These are phyloP conservation scores for Mythimna ferrago DNA, from an alignment of 2,888 invertebrate species.

Conservation along the genomic window DNA sequence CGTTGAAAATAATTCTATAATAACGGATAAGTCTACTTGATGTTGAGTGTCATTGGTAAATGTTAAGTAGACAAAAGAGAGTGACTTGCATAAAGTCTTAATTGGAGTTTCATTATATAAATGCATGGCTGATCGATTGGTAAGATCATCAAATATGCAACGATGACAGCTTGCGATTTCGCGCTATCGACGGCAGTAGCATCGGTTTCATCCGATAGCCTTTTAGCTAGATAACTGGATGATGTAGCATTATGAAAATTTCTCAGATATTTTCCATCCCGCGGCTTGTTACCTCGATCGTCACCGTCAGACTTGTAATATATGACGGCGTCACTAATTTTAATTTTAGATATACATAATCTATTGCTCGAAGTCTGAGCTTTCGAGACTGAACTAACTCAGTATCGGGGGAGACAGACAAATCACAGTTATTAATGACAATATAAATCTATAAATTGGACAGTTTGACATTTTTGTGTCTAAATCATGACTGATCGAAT, in stretches of 20 bases:
- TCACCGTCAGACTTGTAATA: constrained; percentile 15
- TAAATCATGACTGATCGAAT: constrained; percentile 8
- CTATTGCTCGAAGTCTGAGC: background rate
- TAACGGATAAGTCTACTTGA: constrained; percentile 25
- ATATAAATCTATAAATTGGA: constrained; percentile 20
- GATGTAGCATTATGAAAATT: constrained; percentile 58
- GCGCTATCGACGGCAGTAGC: constrained; percentile 11
- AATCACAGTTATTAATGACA: constrained; percentile 34
- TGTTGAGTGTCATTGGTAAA: constrained; percentile 13
- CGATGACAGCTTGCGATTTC: constrained; percentile 43
- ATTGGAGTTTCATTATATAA: constrained; percentile 24
- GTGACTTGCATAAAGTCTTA: constrained; percentile 12
- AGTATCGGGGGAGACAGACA: constrained; percentile 18
- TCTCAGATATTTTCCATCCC: constrained; percentile 35
- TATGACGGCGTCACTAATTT: constrained; percentile 10
- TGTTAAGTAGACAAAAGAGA: constrained; percentile 12
- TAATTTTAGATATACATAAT: constrained; percentile 31
- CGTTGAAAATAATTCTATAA: constrained; percentile 22
- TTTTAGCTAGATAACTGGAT: constrained; percentile 43
- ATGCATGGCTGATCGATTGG: constrained; percentile 26
- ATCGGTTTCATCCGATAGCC: constrained; percentile 30
- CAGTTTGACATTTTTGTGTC: constrained; percentile 17
- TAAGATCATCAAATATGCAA: constrained; percentile 54
- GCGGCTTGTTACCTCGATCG: constrained; percentile 14
- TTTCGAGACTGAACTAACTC: background rate